Base-by-base conservation (phyloP, 2,797 vertebrate species). In the Pempheris klunzingeri region DNA sequence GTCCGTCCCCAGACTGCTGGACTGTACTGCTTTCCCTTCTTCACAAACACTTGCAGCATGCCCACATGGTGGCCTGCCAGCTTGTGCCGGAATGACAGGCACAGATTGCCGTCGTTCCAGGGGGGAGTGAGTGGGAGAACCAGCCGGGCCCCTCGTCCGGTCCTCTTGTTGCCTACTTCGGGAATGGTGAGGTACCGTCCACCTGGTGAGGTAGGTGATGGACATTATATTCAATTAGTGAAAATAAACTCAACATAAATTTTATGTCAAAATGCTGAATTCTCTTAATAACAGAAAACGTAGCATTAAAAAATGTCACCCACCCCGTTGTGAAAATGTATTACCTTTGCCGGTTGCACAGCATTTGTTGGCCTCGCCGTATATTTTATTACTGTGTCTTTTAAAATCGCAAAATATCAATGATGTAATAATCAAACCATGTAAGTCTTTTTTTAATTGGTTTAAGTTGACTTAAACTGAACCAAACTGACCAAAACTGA, bases 1-100 rank as follows among this genome's bases (percentile, higher is more conserved):
- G 95, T 97, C 46, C 97, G 94, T 20, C 97, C 96, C 98, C 98
- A 99, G 0, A 99, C 87, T 0, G 97, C 96, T 0, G 96, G 96
- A 44, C 96, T 97, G 0, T 96, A 96, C 88, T 94, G 92, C 15
- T 95, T 94, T 0, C 86, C 95, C 44, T 95, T 98, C 88, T 97
- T 96, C 75, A 98, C 95, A 30, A 97, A 97, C 87, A 98, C 96
- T 64, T 98, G 97, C 74, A 99, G 96, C 79, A 96, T 92, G 26
- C 96, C 97, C 0, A 97, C 92, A 22, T 96, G 96, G 84, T 95
- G 94, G 1, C 97, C 96, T 0, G 95, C 93, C 83, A 99, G 94
- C 83, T 96, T 97, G 88, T 99, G 97, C 67, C 96, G 93, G 67
- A 99, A 99, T 0, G 98, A 97, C 83, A 99, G 91, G 86, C 98